These are phyloP conservation scores for Gastrophysa polygoni DNA, from an alignment of 2,888 invertebrate species.

Conservation along the genomic window DNA sequence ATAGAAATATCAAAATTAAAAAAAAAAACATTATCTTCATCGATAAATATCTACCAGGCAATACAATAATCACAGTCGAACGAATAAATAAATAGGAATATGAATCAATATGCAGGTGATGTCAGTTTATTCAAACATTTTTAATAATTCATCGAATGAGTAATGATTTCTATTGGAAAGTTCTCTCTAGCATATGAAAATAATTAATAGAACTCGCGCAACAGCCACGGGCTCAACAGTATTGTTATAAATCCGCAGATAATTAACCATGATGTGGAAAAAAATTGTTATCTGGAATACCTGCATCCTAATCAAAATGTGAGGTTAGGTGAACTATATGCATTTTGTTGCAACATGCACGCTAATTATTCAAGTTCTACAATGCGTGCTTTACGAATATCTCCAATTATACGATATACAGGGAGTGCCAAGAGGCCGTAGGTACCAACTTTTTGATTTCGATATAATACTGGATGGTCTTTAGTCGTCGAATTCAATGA, in stretches of 20 bases:
- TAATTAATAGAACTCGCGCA: slow-evolving; percentile 30
- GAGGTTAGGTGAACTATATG: background rate
- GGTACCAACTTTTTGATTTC: too few species aligned
- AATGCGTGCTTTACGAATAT: too few species aligned
- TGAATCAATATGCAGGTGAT: background rate
- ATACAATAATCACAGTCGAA: too few species aligned
- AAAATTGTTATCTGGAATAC: slow-evolving; percentile 26
- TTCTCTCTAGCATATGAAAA: slow-evolving; percentile 35
- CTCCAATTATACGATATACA: too few species aligned
- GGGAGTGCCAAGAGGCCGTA: too few species aligned
- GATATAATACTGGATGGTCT: too few species aligned
- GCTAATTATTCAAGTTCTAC: too few species aligned
- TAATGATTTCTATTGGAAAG: slow-evolving; percentile 36
- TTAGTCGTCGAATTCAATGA: too few species aligned
- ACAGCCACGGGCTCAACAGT: slow-evolving; percentile 18
- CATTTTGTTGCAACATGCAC: background rate
- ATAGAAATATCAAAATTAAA: too few species aligned
- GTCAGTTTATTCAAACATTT: slow-evolving; percentile 21
- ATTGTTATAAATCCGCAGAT: slow-evolving; percentile 29
- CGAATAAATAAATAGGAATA: too few species aligned
- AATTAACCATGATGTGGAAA: slow-evolving; percentile 16
- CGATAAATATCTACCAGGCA: too few species aligned
- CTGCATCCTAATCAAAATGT: slow-evolving; percentile 25
- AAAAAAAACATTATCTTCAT: too few species aligned
- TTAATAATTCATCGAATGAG: slow-evolving; percentile 33